Evolutionary conservation across 2,888 invertebrate genomes (phyloP).

Genomic region (Eupithecia dodoneata): DNA sequence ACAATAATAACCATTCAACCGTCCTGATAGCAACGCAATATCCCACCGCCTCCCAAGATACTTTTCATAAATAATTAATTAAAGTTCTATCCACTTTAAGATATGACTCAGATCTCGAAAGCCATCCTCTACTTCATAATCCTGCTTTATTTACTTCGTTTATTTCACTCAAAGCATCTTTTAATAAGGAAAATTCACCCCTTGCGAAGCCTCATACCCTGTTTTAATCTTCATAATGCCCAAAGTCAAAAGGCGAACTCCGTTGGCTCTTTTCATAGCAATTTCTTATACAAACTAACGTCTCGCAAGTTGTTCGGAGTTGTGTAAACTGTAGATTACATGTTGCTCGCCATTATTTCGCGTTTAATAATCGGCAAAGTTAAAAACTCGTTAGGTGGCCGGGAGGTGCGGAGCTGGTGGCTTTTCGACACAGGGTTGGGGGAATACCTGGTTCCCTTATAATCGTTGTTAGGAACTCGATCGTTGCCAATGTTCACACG

Average conservation of each 20-base stretch:
- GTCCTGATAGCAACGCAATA: background rate
- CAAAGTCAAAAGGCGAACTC: constrained; percentile 34
- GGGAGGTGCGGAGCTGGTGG: constrained; percentile 35
- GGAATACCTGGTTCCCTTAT: constrained; percentile 18
- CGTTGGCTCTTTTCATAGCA: constrained; percentile 34
- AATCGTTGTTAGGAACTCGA: background rate
- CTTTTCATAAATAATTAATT: constrained; percentile 10
- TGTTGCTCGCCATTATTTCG: constrained; percentile 48
- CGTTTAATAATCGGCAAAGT: constrained; percentile 64
- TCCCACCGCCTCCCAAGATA: background rate
- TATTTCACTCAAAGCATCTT: constrained; percentile 25
- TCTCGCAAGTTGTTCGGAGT: constrained; percentile 35
- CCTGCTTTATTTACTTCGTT: constrained; percentile 27
- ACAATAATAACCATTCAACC: background rate
- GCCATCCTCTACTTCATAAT: constrained; percentile 19
- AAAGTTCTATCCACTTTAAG: constrained; percentile 10
- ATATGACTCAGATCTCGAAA: constrained; percentile 14
- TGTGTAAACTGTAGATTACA: constrained; percentile 45
- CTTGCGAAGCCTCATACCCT: constrained; percentile 25
- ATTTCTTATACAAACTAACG: constrained; percentile 43
- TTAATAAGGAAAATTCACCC: constrained; percentile 34
- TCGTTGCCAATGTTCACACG: background rate
- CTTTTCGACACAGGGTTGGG: constrained; percentile 21
- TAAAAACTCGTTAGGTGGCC: constrained; percentile 64
- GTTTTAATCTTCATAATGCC: constrained; percentile 38